These are phyloP conservation scores for Trypoxylon attenuatum DNA, from an alignment of 2,888 invertebrate species.

Conservation along the genomic window DNA sequence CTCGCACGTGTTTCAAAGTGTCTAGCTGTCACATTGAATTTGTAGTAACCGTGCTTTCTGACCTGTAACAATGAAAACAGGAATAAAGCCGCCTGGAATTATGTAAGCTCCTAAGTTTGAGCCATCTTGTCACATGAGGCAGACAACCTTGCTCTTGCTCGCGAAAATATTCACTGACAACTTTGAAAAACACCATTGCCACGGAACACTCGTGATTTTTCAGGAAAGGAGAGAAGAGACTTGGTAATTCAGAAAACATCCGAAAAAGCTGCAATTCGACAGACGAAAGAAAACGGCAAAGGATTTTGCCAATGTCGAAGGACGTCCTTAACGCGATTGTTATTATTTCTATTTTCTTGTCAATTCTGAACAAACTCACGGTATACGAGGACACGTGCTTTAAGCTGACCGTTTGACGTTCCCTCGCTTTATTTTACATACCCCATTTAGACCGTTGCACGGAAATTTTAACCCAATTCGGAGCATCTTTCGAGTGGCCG, in stretches of 20 bases:
- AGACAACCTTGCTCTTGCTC: slow-evolving; percentile 53
- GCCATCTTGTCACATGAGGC: slow-evolving; percentile 67
- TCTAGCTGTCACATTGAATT: slow-evolving; percentile 60
- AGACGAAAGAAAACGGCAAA: too few relatives aligned
- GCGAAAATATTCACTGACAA: slow-evolving; percentile 50
- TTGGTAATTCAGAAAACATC: too few relatives aligned
- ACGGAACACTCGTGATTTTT: slow-evolving; percentile 5
- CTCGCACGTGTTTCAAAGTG: slow-evolving; percentile 62
- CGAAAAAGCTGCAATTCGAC: too few relatives aligned
- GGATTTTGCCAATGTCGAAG: too few relatives aligned
- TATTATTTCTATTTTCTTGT: too few relatives aligned
- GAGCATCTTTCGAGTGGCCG: slow-evolving; percentile 72
- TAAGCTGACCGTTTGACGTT: neutral
- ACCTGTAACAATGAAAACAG: slow-evolving; percentile 56
- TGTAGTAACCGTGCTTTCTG: slow-evolving; percentile 64
- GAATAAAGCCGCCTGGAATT: slow-evolving; percentile 57
- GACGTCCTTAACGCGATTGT: too few relatives aligned
- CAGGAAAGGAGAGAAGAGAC: too few relatives aligned
- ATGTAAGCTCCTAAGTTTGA: slow-evolving; percentile 65
- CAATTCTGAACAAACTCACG: too few relatives aligned
- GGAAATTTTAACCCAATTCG: slow-evolving; percentile 74
- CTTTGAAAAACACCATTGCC: slow-evolving; percentile 6
- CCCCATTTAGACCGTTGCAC: slow-evolving; percentile 70
- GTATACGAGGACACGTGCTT: neutral
- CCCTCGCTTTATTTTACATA: slow-evolving; percentile 58